Conservation (phyloP, 2,888 invertebrate species). For the Shargacucullia verbasci region DNA sequence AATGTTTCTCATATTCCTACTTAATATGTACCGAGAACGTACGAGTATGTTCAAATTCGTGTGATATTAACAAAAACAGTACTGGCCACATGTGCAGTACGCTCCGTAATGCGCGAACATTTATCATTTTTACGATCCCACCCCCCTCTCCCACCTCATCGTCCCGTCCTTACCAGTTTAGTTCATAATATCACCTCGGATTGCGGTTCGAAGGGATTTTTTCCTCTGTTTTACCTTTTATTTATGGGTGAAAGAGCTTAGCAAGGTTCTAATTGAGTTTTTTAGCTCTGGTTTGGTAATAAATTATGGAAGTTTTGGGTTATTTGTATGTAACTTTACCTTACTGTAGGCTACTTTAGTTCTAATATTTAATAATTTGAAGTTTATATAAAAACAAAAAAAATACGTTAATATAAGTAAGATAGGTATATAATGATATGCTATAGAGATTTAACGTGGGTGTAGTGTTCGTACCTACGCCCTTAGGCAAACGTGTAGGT, state of each 20-base stretch:
- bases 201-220: slow-evolving; percentile 27
- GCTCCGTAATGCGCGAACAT: slow-evolving; percentile 59
- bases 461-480: no score
- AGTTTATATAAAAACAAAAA: no score
- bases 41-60: slow-evolving; percentile 58
- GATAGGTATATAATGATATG: no score
- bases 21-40: slow-evolving; percentile 42
- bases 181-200: slow-evolving; percentile 57
- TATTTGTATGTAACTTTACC: no score
- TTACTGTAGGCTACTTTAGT: no score
- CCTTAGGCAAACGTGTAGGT: no score
- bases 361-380: no score
- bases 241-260: slow-evolving; percentile 37
- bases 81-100: slow-evolving; percentile 56
- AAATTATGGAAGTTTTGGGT: no score
- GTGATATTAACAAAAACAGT: slow-evolving; percentile 58
- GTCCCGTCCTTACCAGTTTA: slow-evolving; percentile 46
- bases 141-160: slow-evolving; percentile 10
- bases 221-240: slow-evolving; percentile 31
- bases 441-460: no score
- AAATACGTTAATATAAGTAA: no score
- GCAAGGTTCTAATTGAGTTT: slow-evolving; percentile 32
- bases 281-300: background rate
- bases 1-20: slow-evolving; percentile 10
- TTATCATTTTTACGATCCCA: slow-evolving; percentile 63